Percentiles rank a stretch among this genome's conserved stretches.
Evolutionary conservation across 2,113 vertebrate species (phyloP).

Genomic region (Hystrix brachyura): DNA sequence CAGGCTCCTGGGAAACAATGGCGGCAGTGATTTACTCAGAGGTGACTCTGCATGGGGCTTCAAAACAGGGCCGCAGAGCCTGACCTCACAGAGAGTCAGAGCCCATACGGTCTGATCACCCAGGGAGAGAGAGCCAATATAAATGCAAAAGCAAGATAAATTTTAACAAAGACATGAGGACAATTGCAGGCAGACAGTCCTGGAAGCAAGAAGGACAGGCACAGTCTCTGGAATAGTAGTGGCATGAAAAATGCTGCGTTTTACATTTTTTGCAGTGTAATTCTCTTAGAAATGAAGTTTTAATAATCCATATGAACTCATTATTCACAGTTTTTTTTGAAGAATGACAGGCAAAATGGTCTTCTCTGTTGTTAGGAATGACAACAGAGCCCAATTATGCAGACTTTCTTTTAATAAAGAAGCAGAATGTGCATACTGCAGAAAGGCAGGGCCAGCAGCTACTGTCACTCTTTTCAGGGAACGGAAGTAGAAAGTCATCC

Average conservation of each 20-base stretch:
- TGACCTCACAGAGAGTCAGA: no score
- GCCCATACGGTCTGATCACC: not conserved
- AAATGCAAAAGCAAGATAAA: not conserved
- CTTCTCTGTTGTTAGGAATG: slow-evolving; percentile 63
- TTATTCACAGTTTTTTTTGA: slow-evolving; percentile 66
- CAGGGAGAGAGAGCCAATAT: not conserved
- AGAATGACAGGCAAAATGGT: slow-evolving; percentile 70
- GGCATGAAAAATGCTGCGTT: slow-evolving; percentile 16
- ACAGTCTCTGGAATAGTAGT: not conserved
- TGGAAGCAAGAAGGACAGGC: not conserved
- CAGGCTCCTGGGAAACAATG: not conserved
- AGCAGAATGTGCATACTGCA: slow-evolving; percentile 3
- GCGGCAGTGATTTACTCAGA: not conserved
- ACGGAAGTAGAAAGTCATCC: not conserved
- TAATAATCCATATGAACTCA: slow-evolving; percentile 67
- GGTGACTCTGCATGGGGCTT: not conserved
- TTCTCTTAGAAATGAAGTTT: slow-evolving; percentile 71
- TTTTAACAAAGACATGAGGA: slow-evolving; percentile 19
- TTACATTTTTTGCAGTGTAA: slow-evolving; percentile 61
- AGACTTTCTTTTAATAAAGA: slow-evolving; percentile 59
- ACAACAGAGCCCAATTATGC: slow-evolving; percentile 61
- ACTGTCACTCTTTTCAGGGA: slow-evolving; percentile 40
- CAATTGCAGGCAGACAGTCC: not conserved
- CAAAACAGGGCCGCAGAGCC: not conserved
- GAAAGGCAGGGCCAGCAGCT: not conserved